Percentiles rank a stretch among this genome's conserved stretches.
Evolutionary conservation across 2,888 invertebrate genomes (phyloP).

Genomic region (Celastrina argiolus): DNA sequence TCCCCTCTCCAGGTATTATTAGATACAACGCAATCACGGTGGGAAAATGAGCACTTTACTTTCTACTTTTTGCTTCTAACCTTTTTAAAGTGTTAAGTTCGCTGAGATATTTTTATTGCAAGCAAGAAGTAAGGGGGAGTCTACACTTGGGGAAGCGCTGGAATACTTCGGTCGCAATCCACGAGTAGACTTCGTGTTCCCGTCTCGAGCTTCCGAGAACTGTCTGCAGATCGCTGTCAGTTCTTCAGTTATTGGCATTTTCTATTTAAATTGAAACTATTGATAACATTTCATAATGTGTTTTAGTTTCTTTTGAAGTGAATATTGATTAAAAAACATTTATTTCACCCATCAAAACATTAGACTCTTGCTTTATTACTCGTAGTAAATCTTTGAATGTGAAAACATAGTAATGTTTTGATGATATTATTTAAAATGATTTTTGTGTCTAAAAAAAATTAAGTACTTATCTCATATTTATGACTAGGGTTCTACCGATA

Average conservation of each 20-base stretch:
- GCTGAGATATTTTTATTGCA: background rate
- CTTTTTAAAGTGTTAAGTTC: background rate
- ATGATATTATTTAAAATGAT: no score
- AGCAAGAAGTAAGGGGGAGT: background rate
- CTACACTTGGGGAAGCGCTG: background rate
- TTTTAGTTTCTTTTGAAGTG: no score
- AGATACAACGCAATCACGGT: constrained; percentile 1
- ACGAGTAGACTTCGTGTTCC: background rate
- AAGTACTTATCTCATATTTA: no score
- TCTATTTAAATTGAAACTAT: background rate
- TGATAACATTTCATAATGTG: no score
- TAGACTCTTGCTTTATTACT: no score
- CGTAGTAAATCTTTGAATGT: no score
- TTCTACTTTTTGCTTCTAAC: background rate
- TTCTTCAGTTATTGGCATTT: background rate
- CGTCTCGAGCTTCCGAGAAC: background rate
- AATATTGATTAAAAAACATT: no score
- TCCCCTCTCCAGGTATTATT: constrained; percentile 17
- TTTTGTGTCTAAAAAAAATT: no score
- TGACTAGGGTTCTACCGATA: no score
- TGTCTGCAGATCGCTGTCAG: background rate
- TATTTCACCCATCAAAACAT: no score
- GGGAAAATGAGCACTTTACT: constrained; percentile 13
- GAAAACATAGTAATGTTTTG: no score
- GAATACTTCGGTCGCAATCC: background rate